Evolutionary conservation across 2,888 invertebrate genomes (phyloP), one percentile per base, ranked within the genome.

Genomic region (Heliconius ethilla): DNA sequence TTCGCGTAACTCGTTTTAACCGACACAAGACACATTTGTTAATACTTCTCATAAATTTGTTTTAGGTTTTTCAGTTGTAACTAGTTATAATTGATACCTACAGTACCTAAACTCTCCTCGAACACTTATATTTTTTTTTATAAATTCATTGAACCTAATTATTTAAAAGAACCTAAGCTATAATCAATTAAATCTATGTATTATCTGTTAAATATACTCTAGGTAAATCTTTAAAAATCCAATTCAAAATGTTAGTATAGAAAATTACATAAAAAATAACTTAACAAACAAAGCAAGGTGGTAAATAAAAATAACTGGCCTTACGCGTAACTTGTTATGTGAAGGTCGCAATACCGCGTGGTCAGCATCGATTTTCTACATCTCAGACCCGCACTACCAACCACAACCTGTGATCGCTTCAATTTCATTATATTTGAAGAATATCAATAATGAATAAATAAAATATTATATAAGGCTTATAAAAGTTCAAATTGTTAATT

Each of bases 341-440:
- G 74, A 78, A 79, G 79, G 80, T 80, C 72, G 69, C 72, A 77
- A 72, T 51, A 67, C 77, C 70, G 72, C 76, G 80, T 78, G 80
- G 75, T 79, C 63, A 55, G 70, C 74, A 81, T 81, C 79, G 81
- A 81, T 81, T 80, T 81, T 78, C 75, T 25, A 66, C 51, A 69
- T 73, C 78, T 75, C 76, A 77, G 76, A 79, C 78, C 73, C 70
- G 37, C 63, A 25, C 40, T 74, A 18, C 37, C 25, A 25, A 18
- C 37, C 22, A 73, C 37, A 37, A 25, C 25, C 33, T 37, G 62
- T 18, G 59, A 73, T 62, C 27, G 40, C 73, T 62, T 40, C 25
- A 15, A 40, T 25, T 62, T 59, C 18, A 37, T 73, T 33, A 37
- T 22, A 29, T 27, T 29, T 70, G 11, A 59, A 55, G 11, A 55